Evolutionary conservation across 2,797 vertebrate genomes (phyloP), one percentile per base, ranked within the genome.

Genomic region (Tolypeutes matacus): DNA sequence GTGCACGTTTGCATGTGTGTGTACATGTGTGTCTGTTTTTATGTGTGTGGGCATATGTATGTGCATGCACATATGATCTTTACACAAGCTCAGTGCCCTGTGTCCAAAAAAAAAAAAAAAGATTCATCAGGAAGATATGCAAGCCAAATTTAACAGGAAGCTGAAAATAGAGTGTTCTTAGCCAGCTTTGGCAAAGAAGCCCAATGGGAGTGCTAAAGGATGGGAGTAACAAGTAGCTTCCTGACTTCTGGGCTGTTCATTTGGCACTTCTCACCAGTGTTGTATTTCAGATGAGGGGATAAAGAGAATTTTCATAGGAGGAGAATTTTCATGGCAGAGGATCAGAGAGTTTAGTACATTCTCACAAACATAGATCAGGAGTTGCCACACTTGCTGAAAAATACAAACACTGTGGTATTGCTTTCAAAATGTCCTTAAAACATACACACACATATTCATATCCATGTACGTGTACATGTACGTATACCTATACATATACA

Each of bases 321-420:
- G 77, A 65, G 65, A 60, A 95, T 96, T 39, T 39, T 84, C 81
- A 91, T 87, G 70, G 95, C 90, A 85, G 92, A 95, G 62, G 58
- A 70, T 96, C 86, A 36, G 80, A 95, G 93, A 96, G 95, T 77
- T 94, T 93, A 93, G 84, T 72, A 34, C 39, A 73, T 95, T 95
- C 91, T 96, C 95, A 95, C 93, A 96, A 96, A 96, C 94, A 96
- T 67, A 86, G 86, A 93, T 60, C 53, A 92, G 89, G 95, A 93
- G 76, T 81, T 75, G 90, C 73, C 84, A 82, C 36, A 80, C 73
- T 92, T 76, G 23, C 80, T 86, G 91, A 94, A 96, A 95, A 97
- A 96, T 69, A 76, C 72, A 97, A 91, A 96, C 80, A 86, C 58
- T 67, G 23, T 15, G 75, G 23, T 77, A 58, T 84, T 75, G 87